A percentile compares a stretch with the other conserved stretches of the same genome.
Conservation (phyloP, 2,113 vertebrate genomes). For the Lycaon pictus region DNA sequence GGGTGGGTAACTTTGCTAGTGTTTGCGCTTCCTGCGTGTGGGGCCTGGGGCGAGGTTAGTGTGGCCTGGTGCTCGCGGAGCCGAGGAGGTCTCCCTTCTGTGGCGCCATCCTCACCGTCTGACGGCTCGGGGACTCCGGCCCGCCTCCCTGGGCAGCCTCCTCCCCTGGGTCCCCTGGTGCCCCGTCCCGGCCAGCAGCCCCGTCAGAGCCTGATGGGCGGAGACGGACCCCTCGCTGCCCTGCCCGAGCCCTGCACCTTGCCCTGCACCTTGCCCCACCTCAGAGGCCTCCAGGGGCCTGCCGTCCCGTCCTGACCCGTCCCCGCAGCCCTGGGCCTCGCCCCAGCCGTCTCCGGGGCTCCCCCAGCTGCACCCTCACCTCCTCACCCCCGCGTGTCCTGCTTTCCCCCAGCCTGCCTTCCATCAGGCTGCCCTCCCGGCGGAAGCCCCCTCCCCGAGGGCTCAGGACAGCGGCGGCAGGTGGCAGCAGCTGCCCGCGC, state of each 20-base stretch:
- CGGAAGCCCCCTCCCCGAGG: background rate
- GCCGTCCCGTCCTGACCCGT: too few relatives aligned
- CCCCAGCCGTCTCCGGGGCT: background rate
- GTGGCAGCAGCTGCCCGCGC: background rate
- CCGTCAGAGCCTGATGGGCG: background rate
- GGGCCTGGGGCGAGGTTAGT: background rate
- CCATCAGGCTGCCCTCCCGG: background rate
- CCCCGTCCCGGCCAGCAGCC: background rate
- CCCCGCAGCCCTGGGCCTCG: background rate
- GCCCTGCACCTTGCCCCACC: background rate
- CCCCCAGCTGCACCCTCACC: background rate
- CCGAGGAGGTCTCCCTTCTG: accelerated
- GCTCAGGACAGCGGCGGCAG: background rate
- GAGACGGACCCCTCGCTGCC: accelerated
- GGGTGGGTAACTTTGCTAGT: too few relatives aligned
- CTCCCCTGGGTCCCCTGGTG: background rate
- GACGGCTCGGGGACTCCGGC: background rate
- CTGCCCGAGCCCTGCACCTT: background rate
- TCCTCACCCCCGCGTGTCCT: background rate
- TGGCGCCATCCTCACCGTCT: accelerated
- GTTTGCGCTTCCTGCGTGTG: background rate
- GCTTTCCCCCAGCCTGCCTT: accelerated
- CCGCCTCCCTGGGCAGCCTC: background rate
- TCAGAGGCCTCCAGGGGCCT: background rate
- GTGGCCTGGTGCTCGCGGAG: accelerated